Base-by-base conservation (phyloP, 2,888 invertebrate genomes). In the Chironomus riparius region DNA sequence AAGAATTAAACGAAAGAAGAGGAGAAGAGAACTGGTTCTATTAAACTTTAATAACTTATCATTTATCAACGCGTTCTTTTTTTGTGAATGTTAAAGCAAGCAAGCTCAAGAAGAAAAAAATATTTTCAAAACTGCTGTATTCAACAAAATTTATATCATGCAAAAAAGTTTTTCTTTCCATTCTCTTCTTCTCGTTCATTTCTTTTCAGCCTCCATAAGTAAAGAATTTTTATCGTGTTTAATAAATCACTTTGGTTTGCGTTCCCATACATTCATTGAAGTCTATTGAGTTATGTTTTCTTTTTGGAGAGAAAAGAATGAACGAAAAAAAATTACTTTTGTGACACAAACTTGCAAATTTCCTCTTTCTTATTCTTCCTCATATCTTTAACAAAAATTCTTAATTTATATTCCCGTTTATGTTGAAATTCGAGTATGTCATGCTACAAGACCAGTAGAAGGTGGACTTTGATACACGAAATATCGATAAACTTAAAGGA, bases 1-100 rank as follows among this genome's bases (percentile, higher is more conserved):
- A 56, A 56, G 56, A 56, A 56, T 22, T 13, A 13, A 65, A 13
- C n/a, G 65, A 4, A 24, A 24, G 13, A 18, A 24, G 21, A 65
- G 21, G 21, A 65, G 21, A 65, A 24, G 56, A 65, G 24, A 65
- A 65, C 65, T 65, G 65, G 65, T 65, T 65, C 65, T 65, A 65
- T 65, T 65, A 65, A 65, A 65, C 65, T 65, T 65, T 65, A 65
- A 65, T 65, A 65, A 65, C 65, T 65, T 65, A 65, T 65, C 65
- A 65, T 65, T 65, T 65, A 65, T 65, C 65, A 65, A 65, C 24
- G 65, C 24, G 65, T 22, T 65, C 7, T 13, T 65, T 24, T 13
- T 62, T 62, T 15, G 22, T 24, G 65, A 13, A 65, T 12, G 56
- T 38, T 18, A 18, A 56, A 18, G 56, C 15, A 56, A 56, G 7